Base-by-base conservation (phyloP, 2,113 vertebrate species). In the Aspiorhynchus laticeps region DNA sequence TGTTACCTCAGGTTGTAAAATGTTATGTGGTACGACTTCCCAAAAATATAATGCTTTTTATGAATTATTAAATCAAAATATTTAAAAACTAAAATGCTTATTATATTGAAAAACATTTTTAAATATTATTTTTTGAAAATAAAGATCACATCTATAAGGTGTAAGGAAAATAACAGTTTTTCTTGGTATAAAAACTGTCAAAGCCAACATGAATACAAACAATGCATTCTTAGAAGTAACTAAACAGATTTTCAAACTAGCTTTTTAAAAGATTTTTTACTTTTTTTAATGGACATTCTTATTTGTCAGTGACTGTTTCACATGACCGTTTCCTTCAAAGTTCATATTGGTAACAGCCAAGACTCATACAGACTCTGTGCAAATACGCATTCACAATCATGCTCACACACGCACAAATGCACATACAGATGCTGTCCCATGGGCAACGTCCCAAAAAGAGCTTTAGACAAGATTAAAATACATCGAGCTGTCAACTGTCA, bases 371-470 rank as follows among this genome's bases (percentile, higher is more conserved):
- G 38, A 81, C 43, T 83, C 75, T 69, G 83, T 80, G 83, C 82
- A 76, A 36, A 73, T 56, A 61, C 24, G 17, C 9, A 63, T 56
- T 33, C 85, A 85, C 15, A 67, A 11, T 65, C 59, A 43, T 53
- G 67, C 33, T 71, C 67, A 38, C 67, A 38, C 67, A 71, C 3
- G 8, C 33, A 71, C 67, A 71, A 38, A 59, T 33, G 78, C 74
- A 53, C 74, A 76, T 56, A 80, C 65, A 85, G 67, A 80, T 56
- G 19, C n/a, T 78, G 15, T 51, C 7, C 15, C 26, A 28, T 77
- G 75, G 46, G 75, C 73, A 77, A 86, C 90, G 85, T 92, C 90
- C 91, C 28, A 87, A 15, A 81, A 76, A 71, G 76, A 87, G 67
- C 88, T 82, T 74, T 88, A 87, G 80, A 87, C 69, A 31, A 26